Base-by-base conservation (phyloP, 30 jellyfish, hydroid and myxozoan species). In the Hydra vulgaris region DNA sequence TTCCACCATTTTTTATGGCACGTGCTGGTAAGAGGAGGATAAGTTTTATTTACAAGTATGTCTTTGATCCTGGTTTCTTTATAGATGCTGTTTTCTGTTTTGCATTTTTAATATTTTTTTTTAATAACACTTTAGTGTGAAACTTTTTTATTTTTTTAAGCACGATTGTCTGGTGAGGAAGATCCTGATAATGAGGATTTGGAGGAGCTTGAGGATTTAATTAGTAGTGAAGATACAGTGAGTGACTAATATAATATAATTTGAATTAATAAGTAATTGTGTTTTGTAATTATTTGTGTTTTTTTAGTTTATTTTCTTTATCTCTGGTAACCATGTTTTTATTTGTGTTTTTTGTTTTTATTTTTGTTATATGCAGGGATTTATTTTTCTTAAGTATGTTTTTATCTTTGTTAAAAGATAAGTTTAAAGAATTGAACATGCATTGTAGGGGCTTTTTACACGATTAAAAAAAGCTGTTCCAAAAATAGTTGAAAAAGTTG, bases 1-100 rank as follows among this genome's bases (percentile, higher is more conserved):
- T 94, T 54, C 99, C 99, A 7, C 99, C 99, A 16, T 94, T 84
- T 78, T 94, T 94, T 83, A 94, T 94, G 99, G 99, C 99, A 1
- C 79, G 97, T 79, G 99, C 99, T 0, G 99, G 99, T 93, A 73
- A 40, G 61, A 40, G 61, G 61, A 12, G 61, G 61, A 40, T 40
- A 70, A 71, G 1, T 26, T 25, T 78, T 75, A 23, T 70, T 22
- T 0, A 70, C 76, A 70, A 70, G 27, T 70, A 70, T 40, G 61
- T 40, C 12, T 19, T 21, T 19, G 76, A 77, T 53, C 15, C 52
- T 7, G 79, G 17, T 74, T 74, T 17, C 17, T 23, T 16, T 74
- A 25, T 74, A 22, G 82, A 77, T 77, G 84, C 83, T 25, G 7
- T 40, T 40, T 40, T 40, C 12, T 5, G 12, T 12, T 12, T 3